Conservation (phyloP, 2,888 invertebrate species). For the Euclidia mi region DNA sequence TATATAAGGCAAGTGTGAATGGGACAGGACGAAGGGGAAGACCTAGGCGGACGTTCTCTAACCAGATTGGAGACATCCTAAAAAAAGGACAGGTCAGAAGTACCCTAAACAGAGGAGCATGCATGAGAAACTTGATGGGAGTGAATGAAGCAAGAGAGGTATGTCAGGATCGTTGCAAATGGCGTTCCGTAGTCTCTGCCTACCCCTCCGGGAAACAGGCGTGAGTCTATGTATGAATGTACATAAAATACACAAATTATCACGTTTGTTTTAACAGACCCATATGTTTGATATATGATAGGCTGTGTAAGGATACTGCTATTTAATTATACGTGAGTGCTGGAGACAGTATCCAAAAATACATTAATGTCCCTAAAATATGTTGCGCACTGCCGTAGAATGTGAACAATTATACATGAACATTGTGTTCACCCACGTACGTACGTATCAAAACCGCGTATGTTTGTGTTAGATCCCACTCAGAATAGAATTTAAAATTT, state of each 20-base stretch:
- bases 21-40: too few relatives aligned
- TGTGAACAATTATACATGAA: slow-evolving; percentile 33
- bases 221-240: too few relatives aligned
- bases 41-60: too few relatives aligned
- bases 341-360: slow-evolving; percentile 22
- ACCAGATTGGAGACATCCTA: too few relatives aligned
- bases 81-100: too few relatives aligned
- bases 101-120: too few relatives aligned
- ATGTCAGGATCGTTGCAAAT: too few relatives aligned
- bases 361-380: slow-evolving; percentile 24
- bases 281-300: slow-evolving; percentile 12
- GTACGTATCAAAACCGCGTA: slow-evolving; percentile 38
- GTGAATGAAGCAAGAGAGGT: too few relatives aligned
- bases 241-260: slow-evolving; percentile 5
- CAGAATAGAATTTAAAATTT: slow-evolving; percentile 63
- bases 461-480: slow-evolving; percentile 52
- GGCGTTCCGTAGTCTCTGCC: too few relatives aligned
- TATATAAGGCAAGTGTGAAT: too few relatives aligned
- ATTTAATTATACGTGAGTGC: slow-evolving; percentile 26
- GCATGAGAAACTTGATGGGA: too few relatives aligned
- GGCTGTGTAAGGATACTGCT: slow-evolving; percentile 10
- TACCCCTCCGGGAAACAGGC: too few relatives aligned
- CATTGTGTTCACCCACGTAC: slow-evolving; percentile 16
- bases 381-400: slow-evolving; percentile 15
- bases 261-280: slow-evolving; percentile 1